phyloP scores from a whole-genome alignment of 1,140 invertebrate genomes.

The Littorina saxatilis region DNA sequence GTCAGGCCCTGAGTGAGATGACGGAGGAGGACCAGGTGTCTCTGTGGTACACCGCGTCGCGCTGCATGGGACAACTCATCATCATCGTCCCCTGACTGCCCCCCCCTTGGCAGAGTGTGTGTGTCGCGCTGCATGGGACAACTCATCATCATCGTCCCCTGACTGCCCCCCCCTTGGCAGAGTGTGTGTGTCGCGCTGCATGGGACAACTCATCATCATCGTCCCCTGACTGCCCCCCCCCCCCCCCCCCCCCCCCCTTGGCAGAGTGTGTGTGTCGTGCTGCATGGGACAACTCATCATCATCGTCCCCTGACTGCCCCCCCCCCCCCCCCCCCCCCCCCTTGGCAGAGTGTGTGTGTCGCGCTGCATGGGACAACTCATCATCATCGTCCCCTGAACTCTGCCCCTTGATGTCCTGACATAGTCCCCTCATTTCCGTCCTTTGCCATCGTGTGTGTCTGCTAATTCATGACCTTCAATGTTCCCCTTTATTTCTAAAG shows the following conservation, averaged over 20 bases:
- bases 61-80: constrained; percentile 37
- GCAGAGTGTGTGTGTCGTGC: not conserved
- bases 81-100: constrained; percentile 35
- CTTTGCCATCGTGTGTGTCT: too few relatives aligned
- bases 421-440: too few relatives aligned
- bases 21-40: constrained; percentile 26
- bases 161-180: not conserved
- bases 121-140: not conserved
- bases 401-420: too few relatives aligned
- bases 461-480: too few relatives aligned
- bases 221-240: not conserved
- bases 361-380: not conserved
- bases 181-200: not conserved
- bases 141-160: not conserved
- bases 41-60: constrained; percentile 44
- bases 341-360: not conserved
- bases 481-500: too few relatives aligned
- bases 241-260: not conserved
- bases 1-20: constrained; percentile 15
- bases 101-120: not conserved
- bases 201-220: not conserved
- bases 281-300: not conserved
- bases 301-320: not conserved
- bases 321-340: not conserved
- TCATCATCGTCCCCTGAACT: too few relatives aligned